A percentile compares a stretch with the other conserved stretches of the same genome.
phyloP scores from a whole-genome alignment of 1,140 invertebrate species.

The Trichoplusia ni region DNA sequence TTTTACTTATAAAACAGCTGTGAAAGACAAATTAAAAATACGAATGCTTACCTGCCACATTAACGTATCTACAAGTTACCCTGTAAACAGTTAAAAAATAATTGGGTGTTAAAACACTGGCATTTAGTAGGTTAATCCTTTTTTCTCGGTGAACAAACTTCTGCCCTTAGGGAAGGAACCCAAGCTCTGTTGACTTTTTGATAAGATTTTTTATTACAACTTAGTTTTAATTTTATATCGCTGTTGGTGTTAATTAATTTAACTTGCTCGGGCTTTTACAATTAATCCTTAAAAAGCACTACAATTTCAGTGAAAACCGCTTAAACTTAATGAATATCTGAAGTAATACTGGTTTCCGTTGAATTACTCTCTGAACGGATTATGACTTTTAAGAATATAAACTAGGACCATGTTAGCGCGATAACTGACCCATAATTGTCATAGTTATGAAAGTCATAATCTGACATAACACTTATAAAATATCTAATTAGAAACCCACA shows the following conservation, averaged over 20 bases:
- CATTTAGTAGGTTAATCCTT: conserved; percentile 20
- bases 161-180: conserved; percentile 15
- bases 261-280: neutral
- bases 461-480: no score
- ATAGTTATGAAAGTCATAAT: no score
- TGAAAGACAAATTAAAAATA: no score
- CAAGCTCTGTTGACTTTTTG: conserved; percentile 23
- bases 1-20: no score
- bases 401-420: no score
- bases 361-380: no score
- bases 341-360: no score
- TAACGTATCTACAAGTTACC: neutral
- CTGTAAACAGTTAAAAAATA: conserved; percentile 11
- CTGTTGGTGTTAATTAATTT: neutral
- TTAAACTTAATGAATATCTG: neutral
- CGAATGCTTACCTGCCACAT: no score
- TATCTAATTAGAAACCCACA: no score
- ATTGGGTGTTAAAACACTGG: conserved; percentile 12
- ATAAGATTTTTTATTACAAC: conserved; percentile 15
- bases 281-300: neutral
- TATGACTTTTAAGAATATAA: no score
- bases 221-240: neutral
- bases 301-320: neutral
- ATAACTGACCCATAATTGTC: no score
- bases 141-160: conserved; percentile 26